Evolutionary conservation across 2,113 vertebrate species (phyloP).

Genomic region (Theropithecus gelada): DNA sequence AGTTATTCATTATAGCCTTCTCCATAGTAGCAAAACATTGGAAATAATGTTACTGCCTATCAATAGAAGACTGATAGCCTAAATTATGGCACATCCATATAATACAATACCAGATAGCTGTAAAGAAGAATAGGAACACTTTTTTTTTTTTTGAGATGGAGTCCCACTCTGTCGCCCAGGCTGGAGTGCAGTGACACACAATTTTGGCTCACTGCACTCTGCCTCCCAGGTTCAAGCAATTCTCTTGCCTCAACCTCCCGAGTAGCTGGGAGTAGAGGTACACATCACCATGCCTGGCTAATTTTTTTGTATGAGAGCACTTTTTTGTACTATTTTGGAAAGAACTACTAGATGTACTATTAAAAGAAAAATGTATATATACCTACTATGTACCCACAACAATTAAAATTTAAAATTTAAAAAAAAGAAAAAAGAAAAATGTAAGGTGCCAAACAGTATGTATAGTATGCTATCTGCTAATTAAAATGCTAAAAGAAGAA

Average conservation of each 20-base stretch:
- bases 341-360: background rate
- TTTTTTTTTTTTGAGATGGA: background rate
- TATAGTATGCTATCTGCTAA: background rate
- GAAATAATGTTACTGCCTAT: background rate
- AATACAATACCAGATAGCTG: background rate
- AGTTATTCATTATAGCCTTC: background rate
- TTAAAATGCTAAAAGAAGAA: background rate
- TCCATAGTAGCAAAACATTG: background rate
- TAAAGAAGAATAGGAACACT: background rate
- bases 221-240: too few species aligned
- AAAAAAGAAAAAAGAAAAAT: background rate
- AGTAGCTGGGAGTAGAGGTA: too few species aligned
- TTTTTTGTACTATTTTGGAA: background rate
- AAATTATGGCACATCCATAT: background rate
- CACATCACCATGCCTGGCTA: too few species aligned
- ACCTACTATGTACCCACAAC: too few species aligned
- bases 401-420: too few species aligned
- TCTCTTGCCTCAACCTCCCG: too few species aligned
- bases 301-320: background rate
- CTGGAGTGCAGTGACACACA: too few species aligned
- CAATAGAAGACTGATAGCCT: background rate
- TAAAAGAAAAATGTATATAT: background rate
- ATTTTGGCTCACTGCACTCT: too few species aligned
- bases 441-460: background rate
- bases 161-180: too few species aligned